phyloP scores from a whole-genome alignment of 2,113 vertebrate species.

The Cisticola juncidis region DNA sequence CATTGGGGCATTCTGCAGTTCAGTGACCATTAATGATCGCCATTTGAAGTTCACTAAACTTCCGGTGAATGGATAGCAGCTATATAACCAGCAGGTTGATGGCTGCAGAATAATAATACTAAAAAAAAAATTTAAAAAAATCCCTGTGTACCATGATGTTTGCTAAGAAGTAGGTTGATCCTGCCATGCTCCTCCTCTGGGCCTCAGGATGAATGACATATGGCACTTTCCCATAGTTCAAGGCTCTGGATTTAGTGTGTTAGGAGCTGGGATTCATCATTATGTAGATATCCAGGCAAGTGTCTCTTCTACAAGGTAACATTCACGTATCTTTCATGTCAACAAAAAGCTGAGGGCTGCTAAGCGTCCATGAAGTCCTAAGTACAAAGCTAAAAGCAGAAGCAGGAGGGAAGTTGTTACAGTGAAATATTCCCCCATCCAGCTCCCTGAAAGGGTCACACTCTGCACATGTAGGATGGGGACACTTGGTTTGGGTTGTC shows the following conservation, averaged over 20 bases:
- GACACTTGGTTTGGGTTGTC: background rate
- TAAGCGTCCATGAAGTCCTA: background rate
- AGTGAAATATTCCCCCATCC: background rate
- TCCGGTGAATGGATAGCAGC: constrained; percentile 72
- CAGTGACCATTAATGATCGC: constrained; percentile 80
- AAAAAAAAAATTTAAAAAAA: background rate
- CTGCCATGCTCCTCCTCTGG: background rate
- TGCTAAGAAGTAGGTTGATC: constrained; percentile 7
- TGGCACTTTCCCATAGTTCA: background rate
- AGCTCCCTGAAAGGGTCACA: background rate
- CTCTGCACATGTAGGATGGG: background rate
- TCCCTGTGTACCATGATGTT: background rate
- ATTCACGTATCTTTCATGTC: background rate
- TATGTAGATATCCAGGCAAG: background rate
- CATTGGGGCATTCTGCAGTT: constrained; percentile 74
- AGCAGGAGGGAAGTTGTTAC: constrained; percentile 3
- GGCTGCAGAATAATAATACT: constrained; percentile 45
- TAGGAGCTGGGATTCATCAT: background rate
- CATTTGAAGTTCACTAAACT: constrained; percentile 82
- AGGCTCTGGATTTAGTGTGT: background rate
- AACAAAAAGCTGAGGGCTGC: background rate
- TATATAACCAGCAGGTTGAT: constrained; percentile 61
- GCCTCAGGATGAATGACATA: background rate
- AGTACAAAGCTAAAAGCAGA: constrained; percentile 26
- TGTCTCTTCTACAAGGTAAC: background rate